A percentile compares a stretch with the other conserved stretches of the same genome.
Evolutionary conservation across 2,888 invertebrate genomes (phyloP).

Genomic region (Zhengitettix transpicula): DNA sequence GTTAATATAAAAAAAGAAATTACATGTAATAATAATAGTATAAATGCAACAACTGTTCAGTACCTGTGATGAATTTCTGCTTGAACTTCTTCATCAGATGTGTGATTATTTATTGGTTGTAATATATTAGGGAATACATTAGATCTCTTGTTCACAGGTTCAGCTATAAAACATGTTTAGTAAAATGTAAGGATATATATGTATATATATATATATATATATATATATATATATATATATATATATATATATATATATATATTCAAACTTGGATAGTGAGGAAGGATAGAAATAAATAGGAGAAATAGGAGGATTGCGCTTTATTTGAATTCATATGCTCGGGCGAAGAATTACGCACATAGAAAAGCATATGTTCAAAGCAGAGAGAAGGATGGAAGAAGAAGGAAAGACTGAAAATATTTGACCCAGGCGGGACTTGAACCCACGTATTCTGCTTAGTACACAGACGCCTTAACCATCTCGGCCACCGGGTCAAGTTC

Average conservation of each 20-base stretch:
- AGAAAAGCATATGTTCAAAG: no score
- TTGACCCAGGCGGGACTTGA: no score
- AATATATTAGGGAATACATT: conserved; percentile 83
- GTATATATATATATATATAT: not conserved
- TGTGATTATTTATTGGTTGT: conserved; percentile 48
- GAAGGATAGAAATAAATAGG: no score
- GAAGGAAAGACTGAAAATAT: no score
- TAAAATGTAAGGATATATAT: not conserved
- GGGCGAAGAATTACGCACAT: no score
- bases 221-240: not conserved
- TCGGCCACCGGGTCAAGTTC: no score
- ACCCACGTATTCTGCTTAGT: no score
- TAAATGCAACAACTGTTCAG: not conserved
- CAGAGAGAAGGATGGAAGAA: no score
- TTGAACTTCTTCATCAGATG: conserved; percentile 41
- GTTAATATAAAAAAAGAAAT: not conserved
- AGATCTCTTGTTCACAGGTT: conserved; percentile 50
- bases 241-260: not conserved
- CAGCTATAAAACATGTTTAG: conserved; percentile 14
- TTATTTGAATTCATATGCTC: no score
- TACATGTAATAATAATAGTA: not conserved
- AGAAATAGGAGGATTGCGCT: no score
- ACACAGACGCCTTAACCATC: no score
- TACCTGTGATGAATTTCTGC: conserved; percentile 52
- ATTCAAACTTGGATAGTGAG: no score